Evolutionary conservation across 2,888 invertebrate species (phyloP), one percentile per base, ranked within the genome.

Genomic region (Athalia circularis): DNA sequence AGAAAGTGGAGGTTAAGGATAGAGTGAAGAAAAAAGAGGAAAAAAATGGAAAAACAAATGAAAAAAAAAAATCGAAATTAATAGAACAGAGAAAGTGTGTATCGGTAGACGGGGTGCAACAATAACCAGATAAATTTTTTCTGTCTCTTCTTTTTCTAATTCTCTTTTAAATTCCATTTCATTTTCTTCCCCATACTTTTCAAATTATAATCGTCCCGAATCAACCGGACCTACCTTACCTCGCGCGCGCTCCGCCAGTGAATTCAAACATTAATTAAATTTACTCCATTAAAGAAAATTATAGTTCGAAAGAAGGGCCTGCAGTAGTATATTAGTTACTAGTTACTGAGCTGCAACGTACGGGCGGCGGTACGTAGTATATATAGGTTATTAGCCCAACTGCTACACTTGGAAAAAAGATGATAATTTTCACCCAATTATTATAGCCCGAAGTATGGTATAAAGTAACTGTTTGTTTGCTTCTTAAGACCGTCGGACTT

Each of bases 391-490:
- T 29, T 29, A 29, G 29, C 29, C 29, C 29, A 29, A 29, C 29
- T 29, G 29, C 29, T 29, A 29, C 29, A 29, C 29, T 29, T 29
- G 62, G 15, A 65, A 65, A 29, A 72, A 62, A 75, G 62, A 64
- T 62, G 75, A 84, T 84, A 82, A 85, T 84, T 86, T 85, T 82
- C 83, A 85, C 85, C 83, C 85, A 84, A 86, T 86, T 86, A 87
- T 83, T 29, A 29, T 81, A 83, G 75, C 81, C 80, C 79, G 82
- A 4, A 54, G 54, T n/a, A 29, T 29, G 29, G 57, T 50, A 13
- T 11, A 54, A 48, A 81, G 82, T 85, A 86, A 87, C 85, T 84
- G 86, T 87, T 83, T 86, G 85, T 87, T 87, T 87, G 57, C 81
- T 81, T 83, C 82, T 80, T 82, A 84, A 74, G 76, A 79, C 80